These are phyloP conservation scores for Rhinichthys klamathensis DNA, from an alignment of 2,113 vertebrate genomes.

Conservation along the genomic window DNA sequence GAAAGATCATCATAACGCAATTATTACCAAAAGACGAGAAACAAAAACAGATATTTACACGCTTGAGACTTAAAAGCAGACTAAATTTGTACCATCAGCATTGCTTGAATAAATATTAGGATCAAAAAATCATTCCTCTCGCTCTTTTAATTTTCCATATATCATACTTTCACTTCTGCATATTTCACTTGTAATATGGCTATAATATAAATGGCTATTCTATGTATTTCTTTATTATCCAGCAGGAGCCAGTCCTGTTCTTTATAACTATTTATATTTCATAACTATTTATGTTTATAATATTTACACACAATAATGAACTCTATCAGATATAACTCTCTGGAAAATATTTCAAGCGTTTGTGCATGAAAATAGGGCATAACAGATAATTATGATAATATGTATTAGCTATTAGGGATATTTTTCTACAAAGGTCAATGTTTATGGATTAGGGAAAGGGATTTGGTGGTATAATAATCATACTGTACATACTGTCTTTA, in stretches of 20 bases:
- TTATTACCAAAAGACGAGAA: conserved; percentile 30
- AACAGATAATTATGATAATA: not conserved
- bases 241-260: conserved; percentile 58
- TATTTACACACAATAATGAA: conserved; percentile 14
- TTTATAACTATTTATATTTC: conserved; percentile 34
- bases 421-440: not conserved
- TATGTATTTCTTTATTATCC: conserved; percentile 35
- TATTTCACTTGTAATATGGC: conserved; percentile 20
- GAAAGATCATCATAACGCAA: conserved; percentile 19
- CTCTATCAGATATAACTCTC: conserved; percentile 17
- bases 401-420: not conserved
- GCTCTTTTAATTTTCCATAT: not conserved
- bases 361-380: not conserved
- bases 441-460: not conserved
- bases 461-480: not conserved
- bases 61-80: not conserved
- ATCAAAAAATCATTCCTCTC: not conserved
- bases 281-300: conserved; percentile 16
- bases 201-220: conserved; percentile 8
- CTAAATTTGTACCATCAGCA: not conserved
- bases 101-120: conserved; percentile 7
- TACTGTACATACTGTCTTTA: not conserved
- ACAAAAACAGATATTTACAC: conserved; percentile 11
- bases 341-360: conserved; percentile 14
- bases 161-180: conserved; percentile 37